Conservation (phyloP, 2,888 invertebrate genomes). For the Auanema sp. region DNA sequence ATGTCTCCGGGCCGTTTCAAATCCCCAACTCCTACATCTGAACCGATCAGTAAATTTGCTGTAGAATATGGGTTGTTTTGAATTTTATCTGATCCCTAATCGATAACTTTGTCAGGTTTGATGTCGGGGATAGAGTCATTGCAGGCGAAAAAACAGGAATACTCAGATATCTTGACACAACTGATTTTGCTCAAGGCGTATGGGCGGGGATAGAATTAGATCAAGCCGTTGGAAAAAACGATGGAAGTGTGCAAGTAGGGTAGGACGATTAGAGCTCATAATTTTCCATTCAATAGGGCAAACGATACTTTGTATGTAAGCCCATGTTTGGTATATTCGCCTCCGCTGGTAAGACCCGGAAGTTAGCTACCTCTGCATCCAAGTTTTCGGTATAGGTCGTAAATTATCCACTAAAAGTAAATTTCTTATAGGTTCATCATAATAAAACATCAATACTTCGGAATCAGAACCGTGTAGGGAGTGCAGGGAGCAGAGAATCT, state of each 20-base stretch:
- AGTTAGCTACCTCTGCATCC: neutral
- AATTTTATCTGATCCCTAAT: neutral
- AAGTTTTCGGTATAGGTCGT: neutral
- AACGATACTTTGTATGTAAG: conserved; percentile 86
- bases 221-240: conserved; percentile 90
- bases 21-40: conserved; percentile 15
- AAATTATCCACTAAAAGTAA: neutral
- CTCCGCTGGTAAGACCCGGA: conserved; percentile 80
- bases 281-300: conserved; percentile 27
- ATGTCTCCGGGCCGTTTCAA: conserved; percentile 13
- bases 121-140: conserved; percentile 52
- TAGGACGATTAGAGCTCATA: no score
- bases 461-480: conserved; percentile 14
- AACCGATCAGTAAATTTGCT: conserved; percentile 20
- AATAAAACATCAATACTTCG: conserved; percentile 49
- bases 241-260: conserved; percentile 86
- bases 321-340: conserved; percentile 90
- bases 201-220: conserved; percentile 96
- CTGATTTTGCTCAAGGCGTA: conserved; percentile 75
- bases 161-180: conserved; percentile 65
- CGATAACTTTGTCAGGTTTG: conserved; percentile 26
- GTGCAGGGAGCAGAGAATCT: conserved; percentile 75
- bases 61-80: conserved; percentile 23
- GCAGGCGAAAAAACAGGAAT: conserved; percentile 64
- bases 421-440: conserved; percentile 30